These are phyloP conservation scores for Paraplagusia blochii DNA, from an alignment of 2,113 vertebrate genomes.

Conservation along the genomic window DNA sequence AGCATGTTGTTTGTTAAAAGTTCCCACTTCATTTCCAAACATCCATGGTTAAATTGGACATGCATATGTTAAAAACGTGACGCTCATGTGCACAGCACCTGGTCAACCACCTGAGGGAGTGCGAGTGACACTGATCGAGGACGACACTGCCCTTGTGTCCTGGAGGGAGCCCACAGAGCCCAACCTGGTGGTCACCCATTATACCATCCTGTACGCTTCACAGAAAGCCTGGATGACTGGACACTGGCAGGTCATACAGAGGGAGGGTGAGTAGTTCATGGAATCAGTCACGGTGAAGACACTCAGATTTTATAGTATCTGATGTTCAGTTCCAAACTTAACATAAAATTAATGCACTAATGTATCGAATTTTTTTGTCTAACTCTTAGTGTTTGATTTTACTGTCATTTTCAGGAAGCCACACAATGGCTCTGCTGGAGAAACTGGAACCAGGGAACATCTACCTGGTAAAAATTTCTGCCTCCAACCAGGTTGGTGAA, in stretches of 20 bases:
- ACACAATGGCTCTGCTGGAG: constrained; percentile 94
- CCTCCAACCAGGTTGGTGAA: constrained; percentile 90
- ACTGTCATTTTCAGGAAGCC: constrained; percentile 75
- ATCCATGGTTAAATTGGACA: not conserved
- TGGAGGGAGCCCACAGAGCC: constrained; percentile 88
- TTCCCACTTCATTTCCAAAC: not conserved
- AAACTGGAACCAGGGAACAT: constrained; percentile 86
- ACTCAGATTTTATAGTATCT: no score
- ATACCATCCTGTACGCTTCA: constrained; percentile 90
- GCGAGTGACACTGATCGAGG: constrained; percentile 89
- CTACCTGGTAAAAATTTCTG: constrained; percentile 91
- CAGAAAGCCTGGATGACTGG: constrained; percentile 86
- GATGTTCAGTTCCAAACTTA: no score
- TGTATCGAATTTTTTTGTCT: not conserved
- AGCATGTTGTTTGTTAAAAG: not conserved
- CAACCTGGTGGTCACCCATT: constrained; percentile 81
- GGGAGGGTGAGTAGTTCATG: constrained; percentile 79
- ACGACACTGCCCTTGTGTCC: constrained; percentile 91
- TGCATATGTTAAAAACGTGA: constrained; percentile 1
- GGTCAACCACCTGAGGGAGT: constrained; percentile 83
- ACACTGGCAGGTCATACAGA: constrained; percentile 88
- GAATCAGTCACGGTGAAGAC: no score
- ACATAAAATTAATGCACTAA: no score
- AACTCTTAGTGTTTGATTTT: constrained; percentile 5
- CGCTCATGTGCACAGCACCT: constrained; percentile 77